phyloP scores from a whole-genome alignment of 2,888 invertebrate species.

The Cheilosia pagana region DNA sequence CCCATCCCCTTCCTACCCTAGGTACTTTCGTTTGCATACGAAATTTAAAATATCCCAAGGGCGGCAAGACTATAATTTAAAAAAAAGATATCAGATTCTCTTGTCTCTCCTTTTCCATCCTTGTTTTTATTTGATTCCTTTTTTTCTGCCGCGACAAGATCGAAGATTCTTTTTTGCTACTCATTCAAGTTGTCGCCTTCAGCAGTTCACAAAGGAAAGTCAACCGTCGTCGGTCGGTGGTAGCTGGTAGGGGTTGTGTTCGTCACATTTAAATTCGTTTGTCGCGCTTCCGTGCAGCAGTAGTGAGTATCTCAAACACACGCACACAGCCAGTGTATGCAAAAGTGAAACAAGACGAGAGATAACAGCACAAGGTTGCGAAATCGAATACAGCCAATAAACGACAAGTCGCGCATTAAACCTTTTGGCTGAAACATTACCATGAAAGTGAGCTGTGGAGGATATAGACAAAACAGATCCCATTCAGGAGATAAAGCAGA shows the following conservation, averaged over 20 bases:
- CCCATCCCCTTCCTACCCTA: conserved; percentile 8
- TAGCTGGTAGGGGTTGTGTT: conserved; percentile 47
- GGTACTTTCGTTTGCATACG: conserved; percentile 68
- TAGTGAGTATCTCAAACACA: conserved; percentile 27
- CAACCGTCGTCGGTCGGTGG: conserved; percentile 2
- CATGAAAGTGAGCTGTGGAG: conserved; percentile 2
- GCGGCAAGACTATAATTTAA: conserved; percentile 70
- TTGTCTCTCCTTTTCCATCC: conserved; percentile 37
- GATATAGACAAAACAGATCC: conserved; percentile 36
- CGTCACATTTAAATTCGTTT: conserved; percentile 74
- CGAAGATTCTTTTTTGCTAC: conserved; percentile 66
- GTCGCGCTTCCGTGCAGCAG: conserved; percentile 27
- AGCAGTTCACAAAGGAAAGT: conserved; percentile 47
- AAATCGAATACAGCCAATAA: conserved; percentile 74
- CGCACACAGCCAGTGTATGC: conserved; percentile 26
- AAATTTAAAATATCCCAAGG: conserved; percentile 68
- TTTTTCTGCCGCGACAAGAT: conserved; percentile 59
- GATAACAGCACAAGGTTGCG: conserved; percentile 53
- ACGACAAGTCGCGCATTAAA: conserved; percentile 65
- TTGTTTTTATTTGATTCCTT: conserved; percentile 60
- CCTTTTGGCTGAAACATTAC: conserved; percentile 61
- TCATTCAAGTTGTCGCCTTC: conserved; percentile 65
- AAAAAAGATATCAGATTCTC: conserved; percentile 66
- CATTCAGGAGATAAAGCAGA: conserved; percentile 37
- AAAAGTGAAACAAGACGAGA: conserved; percentile 35